These are phyloP conservation scores for Tetraodon nigroviridis DNA, from an alignment of 2,113 vertebrate genomes.

Conservation along the genomic window DNA sequence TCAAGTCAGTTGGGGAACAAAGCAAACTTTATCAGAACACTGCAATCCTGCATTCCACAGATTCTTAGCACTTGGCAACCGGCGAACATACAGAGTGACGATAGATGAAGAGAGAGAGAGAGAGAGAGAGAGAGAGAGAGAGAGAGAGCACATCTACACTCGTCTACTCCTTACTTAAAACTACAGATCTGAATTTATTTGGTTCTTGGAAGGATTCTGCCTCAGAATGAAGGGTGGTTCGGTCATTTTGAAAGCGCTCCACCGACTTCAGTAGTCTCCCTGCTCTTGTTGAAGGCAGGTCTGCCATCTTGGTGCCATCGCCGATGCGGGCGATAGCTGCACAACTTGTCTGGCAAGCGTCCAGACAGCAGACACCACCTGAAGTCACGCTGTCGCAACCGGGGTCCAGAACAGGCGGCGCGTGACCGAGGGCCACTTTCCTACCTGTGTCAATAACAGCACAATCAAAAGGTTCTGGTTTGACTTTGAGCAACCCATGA, in stretches of 20 bases:
- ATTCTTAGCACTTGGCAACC: constrained; percentile 91
- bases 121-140: constrained; percentile 33
- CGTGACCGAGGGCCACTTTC: constrained; percentile 20
- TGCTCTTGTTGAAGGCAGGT: too few species aligned
- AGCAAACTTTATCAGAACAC: constrained; percentile 93
- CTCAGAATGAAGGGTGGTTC: too few species aligned
- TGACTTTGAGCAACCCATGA: not conserved
- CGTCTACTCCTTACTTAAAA: too few species aligned
- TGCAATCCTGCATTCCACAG: constrained; percentile 89
- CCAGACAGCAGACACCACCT: too few species aligned
- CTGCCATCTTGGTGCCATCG: too few species aligned
- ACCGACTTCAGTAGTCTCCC: too few species aligned
- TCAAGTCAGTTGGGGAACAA: constrained; percentile 90
- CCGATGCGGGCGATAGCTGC: too few species aligned
- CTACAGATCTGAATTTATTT: constrained; percentile 19
- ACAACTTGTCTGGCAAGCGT: too few species aligned
- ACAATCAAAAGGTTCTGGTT: constrained; percentile 10
- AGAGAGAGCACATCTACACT: not conserved
- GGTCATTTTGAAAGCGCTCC: too few species aligned
- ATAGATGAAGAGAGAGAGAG: constrained; percentile 6
- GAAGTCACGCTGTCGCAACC: constrained; percentile 16
- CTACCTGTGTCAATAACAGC: constrained; percentile 18
- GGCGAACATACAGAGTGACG: constrained; percentile 64
- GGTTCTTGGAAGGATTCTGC: not conserved
- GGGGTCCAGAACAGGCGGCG: constrained; percentile 6